Evolutionary conservation across 2,797 vertebrate genomes (phyloP).

Genomic region (Loris lydekkerianus): DNA sequence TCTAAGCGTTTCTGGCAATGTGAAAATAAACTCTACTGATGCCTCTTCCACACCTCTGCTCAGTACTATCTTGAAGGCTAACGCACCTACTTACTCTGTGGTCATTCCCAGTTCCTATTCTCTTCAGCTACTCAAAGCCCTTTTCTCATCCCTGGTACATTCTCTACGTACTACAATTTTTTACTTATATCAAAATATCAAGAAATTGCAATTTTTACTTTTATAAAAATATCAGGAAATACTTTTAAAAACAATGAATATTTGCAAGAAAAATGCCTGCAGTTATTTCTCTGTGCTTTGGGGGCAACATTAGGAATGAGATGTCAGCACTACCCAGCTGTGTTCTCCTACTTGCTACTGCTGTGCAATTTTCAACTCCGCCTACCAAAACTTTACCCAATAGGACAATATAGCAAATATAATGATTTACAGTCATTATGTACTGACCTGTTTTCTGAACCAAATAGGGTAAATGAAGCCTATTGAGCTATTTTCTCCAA

Average conservation of each 20-base stretch:
- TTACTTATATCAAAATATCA: slow-evolving; percentile 9
- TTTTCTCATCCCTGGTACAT: not conserved
- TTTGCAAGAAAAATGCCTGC: not conserved
- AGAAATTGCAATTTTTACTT: slow-evolving; percentile 2
- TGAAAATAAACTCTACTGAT: not conserved
- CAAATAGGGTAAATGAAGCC: not conserved
- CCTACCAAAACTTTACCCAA: not conserved
- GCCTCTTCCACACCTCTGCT: not conserved
- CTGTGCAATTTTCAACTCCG: not conserved
- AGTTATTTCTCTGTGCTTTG: not conserved
- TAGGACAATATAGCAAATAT: not conserved
- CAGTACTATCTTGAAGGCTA: not conserved
- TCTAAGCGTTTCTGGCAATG: not conserved
- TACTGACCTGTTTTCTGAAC: slow-evolving; percentile 3
- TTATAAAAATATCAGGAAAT: not conserved
- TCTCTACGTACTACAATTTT: not conserved
- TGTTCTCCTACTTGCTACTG: slow-evolving; percentile 15
- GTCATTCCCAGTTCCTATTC: not conserved
- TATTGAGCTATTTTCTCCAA: not conserved
- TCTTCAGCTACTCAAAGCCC: not conserved
- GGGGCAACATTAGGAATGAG: not conserved
- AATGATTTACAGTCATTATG: not conserved
- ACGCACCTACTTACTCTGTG: not conserved
- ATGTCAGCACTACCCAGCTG: not conserved
- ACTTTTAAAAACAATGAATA: slow-evolving; percentile 33